Evolutionary conservation across 2,888 invertebrate species (phyloP).

Genomic region (Stenodera caucasica): DNA sequence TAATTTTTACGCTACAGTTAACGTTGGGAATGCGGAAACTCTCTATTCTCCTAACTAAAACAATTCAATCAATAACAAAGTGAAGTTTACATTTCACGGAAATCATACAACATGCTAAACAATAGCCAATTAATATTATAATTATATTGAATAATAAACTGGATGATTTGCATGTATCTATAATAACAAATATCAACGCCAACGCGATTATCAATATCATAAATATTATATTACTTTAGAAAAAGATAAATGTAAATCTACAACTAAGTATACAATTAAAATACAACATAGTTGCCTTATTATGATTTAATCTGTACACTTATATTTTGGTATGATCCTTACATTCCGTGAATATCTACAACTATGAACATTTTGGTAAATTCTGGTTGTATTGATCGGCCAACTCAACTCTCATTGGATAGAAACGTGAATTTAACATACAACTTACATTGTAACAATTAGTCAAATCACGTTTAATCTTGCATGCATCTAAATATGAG

Average conservation of each 20-base stretch:
- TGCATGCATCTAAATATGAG: conserved; percentile 35
- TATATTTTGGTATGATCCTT: too few relatives aligned
- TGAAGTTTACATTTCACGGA: not conserved
- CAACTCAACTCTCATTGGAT: conserved; percentile 16
- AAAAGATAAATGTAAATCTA: conserved; percentile 1
- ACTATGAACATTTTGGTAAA: conserved; percentile 30
- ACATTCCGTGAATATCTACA: too few relatives aligned
- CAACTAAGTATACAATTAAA: too few relatives aligned
- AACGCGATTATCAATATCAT: not conserved
- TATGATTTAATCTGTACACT: too few relatives aligned
- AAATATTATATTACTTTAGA: not conserved
- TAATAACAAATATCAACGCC: not conserved
- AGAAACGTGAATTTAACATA: conserved; percentile 33
- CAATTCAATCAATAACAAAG: too few relatives aligned
- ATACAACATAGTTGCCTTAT: too few relatives aligned
- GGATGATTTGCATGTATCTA: not conserved
- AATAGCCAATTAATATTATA: conserved; percentile 3
- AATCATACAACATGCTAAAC: too few relatives aligned
- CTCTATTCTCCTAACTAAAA: too few relatives aligned
- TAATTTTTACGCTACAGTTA: too few relatives aligned
- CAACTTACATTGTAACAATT: conserved; percentile 45
- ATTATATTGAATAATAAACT: not conserved
- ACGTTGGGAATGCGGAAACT: too few relatives aligned
- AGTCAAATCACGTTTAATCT: conserved; percentile 48
- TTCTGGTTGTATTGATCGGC: conserved; percentile 29